Percentiles rank a stretch among this genome's conserved stretches.
Evolutionary conservation across 2,113 vertebrate species (phyloP).

Genomic region (Theropithecus gelada): DNA sequence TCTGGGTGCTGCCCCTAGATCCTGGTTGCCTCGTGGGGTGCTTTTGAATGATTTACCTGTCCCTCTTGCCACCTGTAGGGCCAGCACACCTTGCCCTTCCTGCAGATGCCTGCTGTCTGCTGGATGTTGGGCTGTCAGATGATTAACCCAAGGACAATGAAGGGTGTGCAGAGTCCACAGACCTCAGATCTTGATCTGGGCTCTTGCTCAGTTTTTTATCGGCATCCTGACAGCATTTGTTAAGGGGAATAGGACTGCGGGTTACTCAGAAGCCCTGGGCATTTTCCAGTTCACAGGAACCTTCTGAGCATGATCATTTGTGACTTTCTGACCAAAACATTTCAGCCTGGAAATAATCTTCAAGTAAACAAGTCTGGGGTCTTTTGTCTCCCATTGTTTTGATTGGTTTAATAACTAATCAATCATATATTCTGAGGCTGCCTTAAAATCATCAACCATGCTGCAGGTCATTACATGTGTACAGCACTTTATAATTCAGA

Average conservation of each 20-base stretch:
- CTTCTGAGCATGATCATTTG: neutral
- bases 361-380: neutral
- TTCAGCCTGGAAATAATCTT: neutral
- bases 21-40: neutral
- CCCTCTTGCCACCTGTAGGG: neutral
- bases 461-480: neutral
- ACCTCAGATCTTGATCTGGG: neutral
- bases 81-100: neutral
- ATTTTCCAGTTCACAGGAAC: neutral
- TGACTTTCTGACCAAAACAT: neutral
- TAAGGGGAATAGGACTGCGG: neutral
- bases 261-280: neutral
- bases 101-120: neutral
- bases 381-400: neutral
- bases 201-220: neutral
- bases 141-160: constrained; percentile 11
- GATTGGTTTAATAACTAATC: neutral
- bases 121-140: neutral
- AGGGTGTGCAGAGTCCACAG: neutral
- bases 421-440: neutral
- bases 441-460: neutral
- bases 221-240: neutral
- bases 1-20: neutral
- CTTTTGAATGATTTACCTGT: neutral
- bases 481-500: neutral